Evolutionary conservation across 2,113 vertebrate genomes (phyloP).

Genomic region (Orientallactaga bullata): DNA sequence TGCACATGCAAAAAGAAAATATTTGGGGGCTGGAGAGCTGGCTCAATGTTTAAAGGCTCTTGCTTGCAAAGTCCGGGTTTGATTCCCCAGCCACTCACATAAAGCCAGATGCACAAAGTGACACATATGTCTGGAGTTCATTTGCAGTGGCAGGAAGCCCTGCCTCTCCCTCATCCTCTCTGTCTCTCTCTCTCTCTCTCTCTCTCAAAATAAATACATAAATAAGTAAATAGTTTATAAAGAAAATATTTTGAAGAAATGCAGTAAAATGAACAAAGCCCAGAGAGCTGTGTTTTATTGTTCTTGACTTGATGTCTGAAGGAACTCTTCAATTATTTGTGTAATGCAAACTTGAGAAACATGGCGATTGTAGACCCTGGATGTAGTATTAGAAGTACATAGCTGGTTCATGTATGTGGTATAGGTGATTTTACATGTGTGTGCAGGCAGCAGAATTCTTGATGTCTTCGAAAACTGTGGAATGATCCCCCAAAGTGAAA

Average conservation of each 20-base stretch:
- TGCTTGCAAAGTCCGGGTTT: too few relatives aligned
- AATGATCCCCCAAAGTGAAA: not conserved
- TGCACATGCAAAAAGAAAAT: too few relatives aligned
- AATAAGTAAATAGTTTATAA: too few relatives aligned
- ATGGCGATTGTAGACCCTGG: not conserved
- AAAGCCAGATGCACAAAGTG: too few relatives aligned
- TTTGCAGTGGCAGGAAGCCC: too few relatives aligned
- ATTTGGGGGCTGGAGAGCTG: too few relatives aligned
- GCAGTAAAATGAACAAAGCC: not conserved
- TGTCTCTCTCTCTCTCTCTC: too few relatives aligned
- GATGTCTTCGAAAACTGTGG: conserved; percentile 4
- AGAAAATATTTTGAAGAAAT: not conserved
- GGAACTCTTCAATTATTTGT: not conserved
- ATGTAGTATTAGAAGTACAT: not conserved
- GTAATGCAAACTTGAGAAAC: not conserved
- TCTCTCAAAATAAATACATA: too few relatives aligned
- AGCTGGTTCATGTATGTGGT: not conserved
- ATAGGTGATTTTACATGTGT: not conserved
- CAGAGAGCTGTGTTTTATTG: not conserved
- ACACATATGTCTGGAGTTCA: too few relatives aligned
- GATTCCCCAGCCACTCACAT: too few relatives aligned
- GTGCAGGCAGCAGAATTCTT: not conserved
- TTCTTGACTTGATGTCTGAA: not conserved
- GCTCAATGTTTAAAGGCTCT: too few relatives aligned
- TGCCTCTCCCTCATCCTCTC: too few relatives aligned